phyloP scores from a whole-genome alignment of 2,888 invertebrate species.

The Tridacna crocea region DNA sequence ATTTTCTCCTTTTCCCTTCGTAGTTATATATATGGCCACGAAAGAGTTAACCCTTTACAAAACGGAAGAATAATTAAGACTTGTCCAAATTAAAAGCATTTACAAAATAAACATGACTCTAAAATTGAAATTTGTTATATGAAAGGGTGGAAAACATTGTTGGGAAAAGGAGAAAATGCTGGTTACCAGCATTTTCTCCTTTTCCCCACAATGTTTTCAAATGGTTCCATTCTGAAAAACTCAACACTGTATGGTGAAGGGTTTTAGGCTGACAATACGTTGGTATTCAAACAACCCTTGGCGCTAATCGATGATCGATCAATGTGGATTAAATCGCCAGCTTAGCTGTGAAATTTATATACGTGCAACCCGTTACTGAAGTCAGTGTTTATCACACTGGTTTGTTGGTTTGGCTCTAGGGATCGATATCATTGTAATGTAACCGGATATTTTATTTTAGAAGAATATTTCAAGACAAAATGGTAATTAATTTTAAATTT shows the following conservation, averaged over 20 bases:
- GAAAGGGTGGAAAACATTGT: background rate
- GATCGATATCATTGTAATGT: conserved; percentile 6
- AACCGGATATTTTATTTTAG: conserved; percentile 6
- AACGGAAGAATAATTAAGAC: no score
- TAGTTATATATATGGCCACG: no score
- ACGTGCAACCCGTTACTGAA: background rate
- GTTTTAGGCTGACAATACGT: background rate
- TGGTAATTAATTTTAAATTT: background rate
- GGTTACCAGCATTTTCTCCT: background rate
- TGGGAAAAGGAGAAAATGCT: background rate
- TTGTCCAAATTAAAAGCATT: no score
- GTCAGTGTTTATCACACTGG: background rate
- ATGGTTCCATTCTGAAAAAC: background rate
- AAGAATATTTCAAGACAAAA: background rate
- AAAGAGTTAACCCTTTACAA: no score
- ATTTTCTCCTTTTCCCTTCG: background rate
- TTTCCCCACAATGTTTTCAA: background rate
- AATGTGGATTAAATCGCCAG: conserved; percentile 1
- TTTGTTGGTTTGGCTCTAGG: background rate
- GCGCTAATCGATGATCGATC: conserved; percentile 12
- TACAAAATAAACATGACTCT: no score
- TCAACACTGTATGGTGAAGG: no score
- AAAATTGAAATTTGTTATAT: background rate
- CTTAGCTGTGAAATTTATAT: background rate
- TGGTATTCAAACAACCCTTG: conserved; percentile 3